Conservation (phyloP, 2,888 invertebrate genomes). For the Cephus runcator region DNA sequence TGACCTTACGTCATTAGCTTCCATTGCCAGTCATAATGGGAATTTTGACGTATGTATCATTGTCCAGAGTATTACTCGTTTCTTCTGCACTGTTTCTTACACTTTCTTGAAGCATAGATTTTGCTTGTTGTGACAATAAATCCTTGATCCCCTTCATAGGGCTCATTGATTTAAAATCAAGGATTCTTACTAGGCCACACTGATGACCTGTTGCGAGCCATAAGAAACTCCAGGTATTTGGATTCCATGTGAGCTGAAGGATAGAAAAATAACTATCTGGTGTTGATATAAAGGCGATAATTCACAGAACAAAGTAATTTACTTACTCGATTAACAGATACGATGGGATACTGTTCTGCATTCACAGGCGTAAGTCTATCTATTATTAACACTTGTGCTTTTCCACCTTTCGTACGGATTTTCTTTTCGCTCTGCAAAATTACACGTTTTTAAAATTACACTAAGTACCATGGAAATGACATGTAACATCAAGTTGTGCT, state of each 20-base stretch:
- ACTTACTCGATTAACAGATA: constrained; percentile 59
- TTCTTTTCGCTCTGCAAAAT: constrained; percentile 10
- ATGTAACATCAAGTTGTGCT: neutral
- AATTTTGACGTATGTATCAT: neutral
- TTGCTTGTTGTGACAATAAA: constrained; percentile 32
- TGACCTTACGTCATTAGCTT: neutral
- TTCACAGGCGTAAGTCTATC: constrained; percentile 44
- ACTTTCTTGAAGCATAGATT: constrained; percentile 28
- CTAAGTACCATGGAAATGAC: neutral
- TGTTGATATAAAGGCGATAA: neutral
- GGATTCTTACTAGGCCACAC: constrained; percentile 63
- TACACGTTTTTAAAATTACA: neutral
- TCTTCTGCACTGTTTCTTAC: neutral
- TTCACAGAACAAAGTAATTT: constrained; percentile 5
- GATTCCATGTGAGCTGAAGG: constrained; percentile 64
- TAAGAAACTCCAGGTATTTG: constrained; percentile 64
- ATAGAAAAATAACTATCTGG: constrained; percentile 12
- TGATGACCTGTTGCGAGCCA: constrained; percentile 65
- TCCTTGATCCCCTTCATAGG: constrained; percentile 26
- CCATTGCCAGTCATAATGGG: neutral
- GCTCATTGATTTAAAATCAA: constrained; percentile 48
- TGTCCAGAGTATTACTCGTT: neutral
- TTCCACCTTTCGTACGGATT: constrained; percentile 27
- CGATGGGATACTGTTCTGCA: constrained; percentile 61
- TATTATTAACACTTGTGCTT: constrained; percentile 24